Evolutionary conservation across 2,797 vertebrate genomes (phyloP), one percentile per base, ranked within the genome.

Genomic region (Pipistrellus kuhlii): DNA sequence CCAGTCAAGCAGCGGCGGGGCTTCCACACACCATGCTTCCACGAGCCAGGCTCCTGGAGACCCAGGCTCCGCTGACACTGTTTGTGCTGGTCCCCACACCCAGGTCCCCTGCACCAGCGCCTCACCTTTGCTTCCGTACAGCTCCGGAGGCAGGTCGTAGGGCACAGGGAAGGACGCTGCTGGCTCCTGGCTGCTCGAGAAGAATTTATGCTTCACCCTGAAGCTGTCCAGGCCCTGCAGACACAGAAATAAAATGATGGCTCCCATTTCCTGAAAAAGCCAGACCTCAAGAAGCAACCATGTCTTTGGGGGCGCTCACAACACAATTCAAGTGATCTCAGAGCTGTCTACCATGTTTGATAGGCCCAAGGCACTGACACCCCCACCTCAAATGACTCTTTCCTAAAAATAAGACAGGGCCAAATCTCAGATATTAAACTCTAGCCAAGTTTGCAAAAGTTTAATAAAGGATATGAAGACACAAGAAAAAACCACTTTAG

Each of bases 71-170:
- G 21, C 44, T 5, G 3, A 38, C 14, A 4, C 46, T 6, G 17
- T 23, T 72, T 69, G 76, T 27, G 25, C 8, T 1, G 41, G 32
- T 1, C 6, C 30, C 64, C 0, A 14, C 25, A 6, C n/a, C 14
- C 5, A 0, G 21, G 3, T 2, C 23, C 64, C 71, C 27, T 84
- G 25, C 18, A 6, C 6, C 20, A 0, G 8, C 0, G 8, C 2
- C 97, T 98, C 95, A 98, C 98, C 98, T 98, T 98, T 98, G 69
- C 82, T 97, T 84, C 96, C 97, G 6, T 98, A 98, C 10, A 95
- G 97, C 71, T 98, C 97, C n/a, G 97, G 98, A 48, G 98, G 98
- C 32, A 98, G 88, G 90, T 98, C 98, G 21, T 98, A 98, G 0
- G 98, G 98, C 83, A 99, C 98, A 32, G 98, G 98, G 94, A 99